phyloP scores from a whole-genome alignment of 2,888 invertebrate genomes.

The Diabrotica balteata region DNA sequence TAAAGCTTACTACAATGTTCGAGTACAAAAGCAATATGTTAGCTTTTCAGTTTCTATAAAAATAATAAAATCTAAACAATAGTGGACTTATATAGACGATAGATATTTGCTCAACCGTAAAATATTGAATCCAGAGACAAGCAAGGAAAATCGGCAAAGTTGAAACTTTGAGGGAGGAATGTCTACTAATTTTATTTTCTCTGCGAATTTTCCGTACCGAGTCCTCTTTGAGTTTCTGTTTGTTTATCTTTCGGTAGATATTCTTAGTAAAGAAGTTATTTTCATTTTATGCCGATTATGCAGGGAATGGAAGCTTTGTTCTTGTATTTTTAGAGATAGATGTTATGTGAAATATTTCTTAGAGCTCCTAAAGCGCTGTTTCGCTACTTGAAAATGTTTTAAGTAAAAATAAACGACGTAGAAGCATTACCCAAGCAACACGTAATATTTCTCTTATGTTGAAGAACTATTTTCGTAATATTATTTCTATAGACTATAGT shows the following conservation, averaged over 20 bases:
- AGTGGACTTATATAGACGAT: constrained; percentile 1
- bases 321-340: constrained; percentile 4
- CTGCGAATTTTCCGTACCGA: constrained; percentile 1
- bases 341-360: not conserved
- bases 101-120: constrained; percentile 6
- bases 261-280: constrained; percentile 14
- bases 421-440: too few relatives aligned
- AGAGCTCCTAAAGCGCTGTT: too few relatives aligned
- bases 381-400: too few relatives aligned
- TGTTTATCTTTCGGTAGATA: constrained; percentile 18
- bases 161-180: constrained; percentile 7
- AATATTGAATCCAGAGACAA: constrained; percentile 25
- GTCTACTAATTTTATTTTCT: constrained; percentile 16
- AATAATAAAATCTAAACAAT: not conserved
- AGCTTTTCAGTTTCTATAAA: too few relatives aligned
- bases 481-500: too few relatives aligned
- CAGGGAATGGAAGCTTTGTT: constrained; percentile 9
- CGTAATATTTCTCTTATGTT: too few relatives aligned
- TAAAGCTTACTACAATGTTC: too few relatives aligned
- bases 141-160: constrained; percentile 14
- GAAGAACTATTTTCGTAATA: too few relatives aligned
- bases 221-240: constrained; percentile 14
- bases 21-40: too few relatives aligned
- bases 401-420: too few relatives aligned
- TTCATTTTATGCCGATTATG: constrained; percentile 18